These are phyloP conservation scores for Pantala flavescens DNA, from an alignment of 1,140 invertebrate genomes.

Conservation along the genomic window DNA sequence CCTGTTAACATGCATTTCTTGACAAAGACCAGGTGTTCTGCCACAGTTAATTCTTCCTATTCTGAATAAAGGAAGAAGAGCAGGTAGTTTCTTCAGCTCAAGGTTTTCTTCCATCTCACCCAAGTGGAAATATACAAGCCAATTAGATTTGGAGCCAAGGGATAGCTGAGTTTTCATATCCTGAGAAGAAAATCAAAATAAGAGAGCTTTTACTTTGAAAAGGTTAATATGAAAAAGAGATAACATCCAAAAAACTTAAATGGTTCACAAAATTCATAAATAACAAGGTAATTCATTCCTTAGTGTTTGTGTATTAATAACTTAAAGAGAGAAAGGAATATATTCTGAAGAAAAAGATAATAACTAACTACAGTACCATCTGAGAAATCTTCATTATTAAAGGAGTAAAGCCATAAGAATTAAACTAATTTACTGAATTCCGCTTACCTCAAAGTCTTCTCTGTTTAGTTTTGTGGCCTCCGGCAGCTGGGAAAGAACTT, in stretches of 20 bases:
- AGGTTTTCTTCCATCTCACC: slow-evolving; percentile 42
- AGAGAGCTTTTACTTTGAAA: neutral
- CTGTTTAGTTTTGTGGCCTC: slow-evolving; percentile 38
- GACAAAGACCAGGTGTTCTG: slow-evolving; percentile 41
- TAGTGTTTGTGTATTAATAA: too few relatives aligned
- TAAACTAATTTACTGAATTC: too few relatives aligned
- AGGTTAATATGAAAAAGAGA: too few relatives aligned
- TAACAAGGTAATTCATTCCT: too few relatives aligned
- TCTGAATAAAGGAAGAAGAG: slow-evolving; percentile 44
- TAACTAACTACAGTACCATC: too few relatives aligned
- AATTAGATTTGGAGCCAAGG: slow-evolving; percentile 35
- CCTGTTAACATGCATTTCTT: slow-evolving; percentile 33
- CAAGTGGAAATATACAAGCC: slow-evolving; percentile 57
- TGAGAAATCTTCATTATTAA: too few relatives aligned
- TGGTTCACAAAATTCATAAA: too few relatives aligned
- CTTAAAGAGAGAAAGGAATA: too few relatives aligned
- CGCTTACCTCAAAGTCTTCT: slow-evolving; percentile 37
- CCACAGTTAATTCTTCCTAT: slow-evolving; percentile 54
- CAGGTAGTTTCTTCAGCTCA: slow-evolving; percentile 47
- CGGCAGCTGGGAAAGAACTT: slow-evolving; percentile 44
- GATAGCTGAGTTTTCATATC: slow-evolving; percentile 34
- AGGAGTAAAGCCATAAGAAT: too few relatives aligned
- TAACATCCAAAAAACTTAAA: too few relatives aligned
- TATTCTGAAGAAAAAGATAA: too few relatives aligned
- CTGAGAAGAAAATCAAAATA: slow-evolving; percentile 29